Conservation (phyloP, 2,113 vertebrate genomes). For the Benitochromis conjunctus region DNA sequence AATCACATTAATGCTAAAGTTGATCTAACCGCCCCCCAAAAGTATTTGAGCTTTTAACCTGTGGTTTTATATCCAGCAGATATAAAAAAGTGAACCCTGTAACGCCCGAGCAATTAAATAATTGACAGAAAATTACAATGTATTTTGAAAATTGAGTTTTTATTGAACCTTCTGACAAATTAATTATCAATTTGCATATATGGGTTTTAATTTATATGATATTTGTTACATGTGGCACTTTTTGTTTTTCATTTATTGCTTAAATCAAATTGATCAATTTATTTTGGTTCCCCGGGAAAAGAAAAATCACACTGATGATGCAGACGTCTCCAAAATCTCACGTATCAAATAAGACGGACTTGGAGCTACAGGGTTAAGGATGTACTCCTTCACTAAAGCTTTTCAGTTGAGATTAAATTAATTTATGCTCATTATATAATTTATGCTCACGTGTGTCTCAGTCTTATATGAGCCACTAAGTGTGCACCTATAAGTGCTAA, state of each 20-base stretch:
- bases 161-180: neutral
- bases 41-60: neutral
- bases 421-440: neutral
- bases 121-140: neutral
- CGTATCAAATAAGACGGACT: neutral
- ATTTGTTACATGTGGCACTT: neutral
- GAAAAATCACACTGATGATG: rapidly evolving
- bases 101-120: neutral
- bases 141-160: neutral
- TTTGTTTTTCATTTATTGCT: neutral
- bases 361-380: rapidly evolving
- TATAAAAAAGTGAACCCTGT: neutral
- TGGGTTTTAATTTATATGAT: neutral
- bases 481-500: neutral
- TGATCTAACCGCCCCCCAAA: neutral
- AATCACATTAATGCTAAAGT: neutral
- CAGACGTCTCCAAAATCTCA: neutral
- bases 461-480: neutral
- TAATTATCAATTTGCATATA: neutral
- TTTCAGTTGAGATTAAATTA: neutral
- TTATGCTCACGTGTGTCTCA: neutral
- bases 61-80: neutral
- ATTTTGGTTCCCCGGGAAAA: neutral
- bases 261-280: neutral
- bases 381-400: neutral